Conservation (phyloP, 2,888 invertebrate genomes). For the Allygus modestus region DNA sequence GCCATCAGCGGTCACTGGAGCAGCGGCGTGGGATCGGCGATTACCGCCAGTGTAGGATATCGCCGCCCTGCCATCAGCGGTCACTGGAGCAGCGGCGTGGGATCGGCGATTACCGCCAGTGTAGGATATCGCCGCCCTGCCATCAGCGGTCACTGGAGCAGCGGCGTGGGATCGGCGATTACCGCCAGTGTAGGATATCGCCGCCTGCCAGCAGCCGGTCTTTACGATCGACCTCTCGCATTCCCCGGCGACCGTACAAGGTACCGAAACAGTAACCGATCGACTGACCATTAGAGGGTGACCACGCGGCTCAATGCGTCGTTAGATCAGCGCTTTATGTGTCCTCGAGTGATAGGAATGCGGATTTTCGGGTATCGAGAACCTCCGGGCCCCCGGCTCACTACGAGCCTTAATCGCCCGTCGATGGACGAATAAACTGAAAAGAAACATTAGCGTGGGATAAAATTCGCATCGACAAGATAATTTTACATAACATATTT, state of each 20-base stretch:
- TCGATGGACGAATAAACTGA: not conserved
- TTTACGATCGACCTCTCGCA: not conserved
- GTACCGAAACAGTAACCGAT: conserved; percentile 33
- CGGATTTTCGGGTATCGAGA: conserved; percentile 30
- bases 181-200: not conserved
- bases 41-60: too few relatives aligned
- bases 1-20: too few relatives aligned
- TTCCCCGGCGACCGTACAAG: conserved; percentile 25
- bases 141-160: not conserved
- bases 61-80: too few relatives aligned
- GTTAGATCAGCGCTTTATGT: conserved; percentile 32
- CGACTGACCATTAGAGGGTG: conserved; percentile 16
- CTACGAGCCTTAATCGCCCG: not conserved
- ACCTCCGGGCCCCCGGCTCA: not conserved
- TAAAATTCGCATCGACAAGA: too few relatives aligned
- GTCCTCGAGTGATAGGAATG: not conserved
- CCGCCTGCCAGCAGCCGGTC: not conserved
- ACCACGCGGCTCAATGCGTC: conserved; percentile 30
- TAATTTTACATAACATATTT: not conserved
- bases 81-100: too few relatives aligned
- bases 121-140: too few relatives aligned
- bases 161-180: conserved; percentile 34
- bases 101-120: too few relatives aligned
- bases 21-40: too few relatives aligned
- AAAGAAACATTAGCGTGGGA: too few relatives aligned